These are phyloP conservation scores for Semotilus atromaculatus DNA, from an alignment of 2,797 vertebrate genomes.

Conservation along the genomic window DNA sequence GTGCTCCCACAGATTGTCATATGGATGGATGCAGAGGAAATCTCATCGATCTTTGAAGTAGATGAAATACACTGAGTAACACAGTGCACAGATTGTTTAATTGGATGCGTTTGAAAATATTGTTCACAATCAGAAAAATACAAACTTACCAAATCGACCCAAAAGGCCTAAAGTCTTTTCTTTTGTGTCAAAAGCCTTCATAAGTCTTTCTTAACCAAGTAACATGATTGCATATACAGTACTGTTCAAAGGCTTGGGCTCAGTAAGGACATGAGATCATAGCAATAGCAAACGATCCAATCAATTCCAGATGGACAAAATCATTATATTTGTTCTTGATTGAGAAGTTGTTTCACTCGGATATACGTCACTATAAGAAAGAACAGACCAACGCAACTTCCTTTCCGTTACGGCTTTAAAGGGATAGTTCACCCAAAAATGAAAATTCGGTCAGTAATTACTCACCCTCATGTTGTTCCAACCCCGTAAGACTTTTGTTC, in stretches of 20 bases:
- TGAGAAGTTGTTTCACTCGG: background rate
- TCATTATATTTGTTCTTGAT: background rate
- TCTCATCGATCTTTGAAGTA: background rate
- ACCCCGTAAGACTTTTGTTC: too few species aligned
- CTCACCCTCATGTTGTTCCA: too few species aligned
- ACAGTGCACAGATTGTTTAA: background rate
- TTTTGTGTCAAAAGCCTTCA: background rate
- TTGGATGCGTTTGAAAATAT: slow-evolving; percentile 19
- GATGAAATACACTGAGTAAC: slow-evolving; percentile 11
- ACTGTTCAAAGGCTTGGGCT: background rate
- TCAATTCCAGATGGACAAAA: background rate
- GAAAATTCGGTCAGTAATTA: too few species aligned
- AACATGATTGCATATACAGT: background rate
- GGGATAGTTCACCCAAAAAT: too few species aligned
- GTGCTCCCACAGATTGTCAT: background rate
- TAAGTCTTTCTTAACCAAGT: background rate
- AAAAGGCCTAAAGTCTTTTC: background rate
- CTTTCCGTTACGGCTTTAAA: background rate
- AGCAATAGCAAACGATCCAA: background rate
- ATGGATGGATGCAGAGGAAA: slow-evolving; percentile 8
- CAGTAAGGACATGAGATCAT: background rate
- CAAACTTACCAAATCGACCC: background rate
- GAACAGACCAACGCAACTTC: background rate
- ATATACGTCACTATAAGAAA: background rate
- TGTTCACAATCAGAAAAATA: background rate